A percentile compares a stretch with the other conserved stretches of the same genome.
Evolutionary conservation across 2,113 vertebrate genomes (phyloP).

Genomic region (Ia io): DNA sequence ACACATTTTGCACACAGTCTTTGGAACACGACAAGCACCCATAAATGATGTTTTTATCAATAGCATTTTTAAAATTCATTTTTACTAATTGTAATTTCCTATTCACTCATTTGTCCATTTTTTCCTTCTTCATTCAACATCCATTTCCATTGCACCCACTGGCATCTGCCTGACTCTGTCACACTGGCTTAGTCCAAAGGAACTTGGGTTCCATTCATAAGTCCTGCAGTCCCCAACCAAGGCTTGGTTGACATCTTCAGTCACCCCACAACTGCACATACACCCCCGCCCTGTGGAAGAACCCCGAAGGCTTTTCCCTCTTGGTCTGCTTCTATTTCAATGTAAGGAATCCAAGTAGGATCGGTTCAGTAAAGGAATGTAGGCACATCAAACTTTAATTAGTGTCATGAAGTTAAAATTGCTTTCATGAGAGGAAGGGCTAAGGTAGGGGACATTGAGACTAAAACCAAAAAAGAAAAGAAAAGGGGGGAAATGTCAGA

Average conservation of each 20-base stretch:
- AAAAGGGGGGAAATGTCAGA: not conserved
- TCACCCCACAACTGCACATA: not conserved
- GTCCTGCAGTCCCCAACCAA: not conserved
- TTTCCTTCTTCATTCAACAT: not conserved
- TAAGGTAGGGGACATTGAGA: not conserved
- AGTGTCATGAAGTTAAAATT: conserved; percentile 68
- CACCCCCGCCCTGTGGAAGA: not conserved
- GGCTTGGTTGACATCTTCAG: not conserved
- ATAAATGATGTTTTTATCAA: not conserved
- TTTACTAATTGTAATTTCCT: not conserved
- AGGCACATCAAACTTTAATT: conserved; percentile 67
- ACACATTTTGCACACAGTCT: not conserved
- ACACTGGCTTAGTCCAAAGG: not conserved
- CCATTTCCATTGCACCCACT: not conserved
- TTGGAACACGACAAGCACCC: not conserved
- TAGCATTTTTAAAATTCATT: not conserved
- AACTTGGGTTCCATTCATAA: not conserved
- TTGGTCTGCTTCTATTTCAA: conserved; percentile 47
- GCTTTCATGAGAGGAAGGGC: conserved; percentile 54
- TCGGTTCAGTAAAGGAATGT: conserved; percentile 24
- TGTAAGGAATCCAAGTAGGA: conserved; percentile 8
- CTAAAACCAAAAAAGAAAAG: not conserved
- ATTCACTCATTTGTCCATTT: not conserved
- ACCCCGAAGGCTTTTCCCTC: conserved; percentile 13
- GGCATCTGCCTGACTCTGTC: not conserved